Conservation (phyloP, 2,797 vertebrate genomes). For the Masticophis lateralis region DNA sequence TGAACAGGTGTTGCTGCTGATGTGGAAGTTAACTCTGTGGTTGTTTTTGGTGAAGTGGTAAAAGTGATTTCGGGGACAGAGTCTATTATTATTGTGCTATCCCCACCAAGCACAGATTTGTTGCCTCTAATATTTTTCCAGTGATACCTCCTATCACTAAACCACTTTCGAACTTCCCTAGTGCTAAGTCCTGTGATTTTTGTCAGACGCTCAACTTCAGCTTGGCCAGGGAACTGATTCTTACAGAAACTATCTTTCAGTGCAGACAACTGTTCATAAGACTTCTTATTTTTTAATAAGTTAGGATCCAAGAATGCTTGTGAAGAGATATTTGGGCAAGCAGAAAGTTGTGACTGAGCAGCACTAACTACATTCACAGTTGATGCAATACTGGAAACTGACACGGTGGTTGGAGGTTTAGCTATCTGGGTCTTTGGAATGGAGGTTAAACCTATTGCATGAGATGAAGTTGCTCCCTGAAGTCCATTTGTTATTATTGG, state of each 20-base stretch:
- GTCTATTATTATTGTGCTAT: conserved; percentile 68
- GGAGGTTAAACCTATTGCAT: conserved; percentile 83
- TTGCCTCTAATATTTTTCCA: conserved; percentile 80
- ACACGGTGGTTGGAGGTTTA: conserved; percentile 76
- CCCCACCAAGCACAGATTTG: conserved; percentile 60
- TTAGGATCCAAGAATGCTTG: conserved; percentile 81
- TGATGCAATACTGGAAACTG: conserved; percentile 67
- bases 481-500: conserved; percentile 89
- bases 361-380: conserved; percentile 73
- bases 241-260: conserved; percentile 91
- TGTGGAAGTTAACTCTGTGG: conserved; percentile 42
- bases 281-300: conserved; percentile 92
- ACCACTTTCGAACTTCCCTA: conserved; percentile 97
- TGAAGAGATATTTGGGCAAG: conserved; percentile 74
- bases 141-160: conserved; percentile 95
- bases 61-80: conserved; percentile 71
- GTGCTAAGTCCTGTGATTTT: conserved; percentile 86
- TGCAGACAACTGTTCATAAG: conserved; percentile 87
- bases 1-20: conserved; percentile 42
- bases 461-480: conserved; percentile 84
- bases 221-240: conserved; percentile 90
- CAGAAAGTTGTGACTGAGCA: conserved; percentile 72
- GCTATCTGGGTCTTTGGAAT: conserved; percentile 79
- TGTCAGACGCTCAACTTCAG: conserved; percentile 91
- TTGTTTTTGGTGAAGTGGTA: conserved; percentile 65